phyloP scores from a whole-genome alignment of 2,113 vertebrate genomes.

The Callocephalon fimbriatum region DNA sequence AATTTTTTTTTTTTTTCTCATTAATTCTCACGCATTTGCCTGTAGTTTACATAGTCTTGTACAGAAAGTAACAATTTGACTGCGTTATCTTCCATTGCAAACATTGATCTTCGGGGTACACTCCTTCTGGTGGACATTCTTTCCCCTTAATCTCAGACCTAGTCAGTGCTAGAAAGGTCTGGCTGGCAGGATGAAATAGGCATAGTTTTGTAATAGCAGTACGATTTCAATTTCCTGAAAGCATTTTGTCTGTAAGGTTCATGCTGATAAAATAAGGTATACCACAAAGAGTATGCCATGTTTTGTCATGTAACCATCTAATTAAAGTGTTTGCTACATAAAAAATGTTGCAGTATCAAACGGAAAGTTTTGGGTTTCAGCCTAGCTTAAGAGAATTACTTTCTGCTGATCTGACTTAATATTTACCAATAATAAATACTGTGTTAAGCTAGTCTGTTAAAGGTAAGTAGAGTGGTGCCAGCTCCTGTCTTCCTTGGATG shows the following conservation, averaged over 20 bases:
- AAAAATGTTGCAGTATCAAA: background rate
- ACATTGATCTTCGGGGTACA: background rate
- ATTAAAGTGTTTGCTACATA: background rate
- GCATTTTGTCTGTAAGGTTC: background rate
- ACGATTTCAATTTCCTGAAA: background rate
- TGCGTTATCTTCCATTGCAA: background rate
- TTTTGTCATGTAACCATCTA: background rate
- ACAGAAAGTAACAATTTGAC: background rate
- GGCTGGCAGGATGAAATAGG: background rate
- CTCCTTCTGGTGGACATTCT: background rate
- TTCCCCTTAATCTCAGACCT: background rate
- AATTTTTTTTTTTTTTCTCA: background rate
- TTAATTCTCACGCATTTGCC: background rate
- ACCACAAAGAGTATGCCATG: background rate
- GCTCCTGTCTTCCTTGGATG: background rate
- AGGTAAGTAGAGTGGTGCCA: background rate
- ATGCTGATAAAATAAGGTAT: background rate
- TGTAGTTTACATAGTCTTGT: background rate
- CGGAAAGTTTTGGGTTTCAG: background rate
- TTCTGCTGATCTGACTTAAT: background rate
- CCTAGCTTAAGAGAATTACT: background rate
- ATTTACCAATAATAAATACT: background rate
- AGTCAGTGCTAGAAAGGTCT: background rate
- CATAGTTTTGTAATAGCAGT: background rate
- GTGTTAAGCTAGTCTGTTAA: background rate